These are phyloP conservation scores for Ophioninae sp. DNA, from an alignment of 2,888 invertebrate genomes.

Conservation along the genomic window DNA sequence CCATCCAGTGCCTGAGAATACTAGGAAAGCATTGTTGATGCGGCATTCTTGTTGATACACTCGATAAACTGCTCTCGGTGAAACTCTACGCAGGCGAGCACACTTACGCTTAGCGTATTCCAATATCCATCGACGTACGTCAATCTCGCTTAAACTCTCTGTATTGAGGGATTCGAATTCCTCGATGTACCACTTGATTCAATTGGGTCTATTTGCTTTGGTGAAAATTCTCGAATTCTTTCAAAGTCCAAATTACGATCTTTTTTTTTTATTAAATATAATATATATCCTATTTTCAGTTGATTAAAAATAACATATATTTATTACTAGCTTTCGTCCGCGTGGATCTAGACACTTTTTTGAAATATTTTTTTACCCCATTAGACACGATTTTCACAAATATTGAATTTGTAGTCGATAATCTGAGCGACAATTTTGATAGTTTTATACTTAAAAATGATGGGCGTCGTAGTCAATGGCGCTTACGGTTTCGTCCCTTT, in stretches of 20 bases:
- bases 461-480: too few species aligned
- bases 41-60: constrained; percentile 39
- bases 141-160: neutral
- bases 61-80: constrained; percentile 43
- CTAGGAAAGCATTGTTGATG: constrained; percentile 25
- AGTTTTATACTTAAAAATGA: too few species aligned
- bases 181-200: constrained; percentile 8
- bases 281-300: neutral
- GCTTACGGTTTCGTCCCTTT: too few species aligned
- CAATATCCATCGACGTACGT: neutral
- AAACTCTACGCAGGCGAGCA: constrained; percentile 14
- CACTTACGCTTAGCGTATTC: neutral
- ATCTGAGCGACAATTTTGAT: too few species aligned
- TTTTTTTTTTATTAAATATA: neutral
- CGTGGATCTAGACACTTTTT: too few species aligned
- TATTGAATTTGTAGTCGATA: too few species aligned
- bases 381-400: too few species aligned
- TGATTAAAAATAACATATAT: neutral
- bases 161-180: constrained; percentile 26
- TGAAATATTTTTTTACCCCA: too few species aligned
- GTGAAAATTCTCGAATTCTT: neutral
- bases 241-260: neutral
- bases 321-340: neutral
- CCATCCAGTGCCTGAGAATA: constrained; percentile 21
- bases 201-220: constrained; percentile 19